Percentiles rank a stretch among this genome's conserved stretches.
Evolutionary conservation across 2,113 vertebrate genomes (phyloP).

Genomic region (Lathamus discolor): DNA sequence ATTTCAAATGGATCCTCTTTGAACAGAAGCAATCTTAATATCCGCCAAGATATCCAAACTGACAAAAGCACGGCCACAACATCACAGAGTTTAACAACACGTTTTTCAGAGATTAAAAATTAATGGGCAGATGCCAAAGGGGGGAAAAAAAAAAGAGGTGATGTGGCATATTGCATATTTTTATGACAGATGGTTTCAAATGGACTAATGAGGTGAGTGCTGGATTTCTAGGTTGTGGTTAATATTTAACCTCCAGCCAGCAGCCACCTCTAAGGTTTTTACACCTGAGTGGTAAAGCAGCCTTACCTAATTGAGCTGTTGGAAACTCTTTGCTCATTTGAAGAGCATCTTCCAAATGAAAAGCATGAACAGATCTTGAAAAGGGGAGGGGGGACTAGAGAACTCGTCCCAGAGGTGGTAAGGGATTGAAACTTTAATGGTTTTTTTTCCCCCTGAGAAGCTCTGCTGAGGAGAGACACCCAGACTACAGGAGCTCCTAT

Average conservation of each 20-base stretch:
- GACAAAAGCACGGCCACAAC: not conserved
- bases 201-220: conserved; percentile 32
- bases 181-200: conserved; percentile 60
- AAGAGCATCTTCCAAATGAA: not conserved
- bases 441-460: not conserved
- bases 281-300: not conserved
- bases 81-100: not conserved
- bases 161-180: conserved; percentile 9
- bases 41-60: not conserved
- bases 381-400: accelerated
- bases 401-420: not conserved
- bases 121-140: not conserved
- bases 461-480: not conserved
- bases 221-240: conserved; percentile 43
- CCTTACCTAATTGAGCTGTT: not conserved
- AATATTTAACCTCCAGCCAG: conserved; percentile 37
- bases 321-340: not conserved
- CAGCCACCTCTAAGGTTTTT: not conserved
- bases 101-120: conserved; percentile 4
- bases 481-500: not conserved
- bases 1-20: not conserved
- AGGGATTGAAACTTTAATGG: not conserved
- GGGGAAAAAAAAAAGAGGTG: not conserved
- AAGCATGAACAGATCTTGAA: not conserved
- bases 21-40: not conserved